Base-by-base conservation (phyloP, 1,140 invertebrate species). In the Drosophila insularis region DNA sequence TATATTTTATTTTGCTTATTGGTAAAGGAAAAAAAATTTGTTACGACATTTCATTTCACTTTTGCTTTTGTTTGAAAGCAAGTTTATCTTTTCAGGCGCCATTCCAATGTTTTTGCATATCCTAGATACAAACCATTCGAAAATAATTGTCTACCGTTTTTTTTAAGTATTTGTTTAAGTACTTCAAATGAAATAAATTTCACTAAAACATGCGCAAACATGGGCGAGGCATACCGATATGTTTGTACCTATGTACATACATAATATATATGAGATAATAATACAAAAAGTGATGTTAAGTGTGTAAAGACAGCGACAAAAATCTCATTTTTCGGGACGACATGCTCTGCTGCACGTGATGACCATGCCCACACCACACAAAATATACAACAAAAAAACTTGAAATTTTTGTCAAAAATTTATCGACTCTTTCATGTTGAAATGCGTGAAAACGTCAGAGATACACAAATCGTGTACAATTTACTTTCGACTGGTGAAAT, bases 401-500 rank as follows among this genome's bases (percentile, higher is more conserved):
- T n/a, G 35, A 39, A 21, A 43, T 37, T 61, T 60, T 32, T 39
- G 4, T 10, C n/a, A 46, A 56, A 68, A 68, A 37, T 55, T 39
- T 60, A 61, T 63, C 55, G 59, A 54, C 65, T 62, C n/a, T 63
- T 73, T 40, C 37, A 43, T 58, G 61, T 43, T 63, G 67, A 69
- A 74, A 69, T 69, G 68, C 61, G 40, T 56, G 37, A 65, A 70
- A 70, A 63, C 35, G 61, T 62, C 31, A 39, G 56, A 63, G 35
- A 63, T 31, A 55, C 32, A 35, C 55, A 35, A 58, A 60, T 58
- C 32, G 50, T 53, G 46, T 65, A 61, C 35, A 56, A 69, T 65
- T 69, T 74, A 66, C 62, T 70, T 70, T 61, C 21, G 59, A 46
- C 71, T 78, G 75, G 71, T 74, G 75, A 78, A 78, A 78, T 78